These are phyloP conservation scores for Sarcophaga peregrina DNA, from an alignment of 1,140 invertebrate species.

Conservation along the genomic window DNA sequence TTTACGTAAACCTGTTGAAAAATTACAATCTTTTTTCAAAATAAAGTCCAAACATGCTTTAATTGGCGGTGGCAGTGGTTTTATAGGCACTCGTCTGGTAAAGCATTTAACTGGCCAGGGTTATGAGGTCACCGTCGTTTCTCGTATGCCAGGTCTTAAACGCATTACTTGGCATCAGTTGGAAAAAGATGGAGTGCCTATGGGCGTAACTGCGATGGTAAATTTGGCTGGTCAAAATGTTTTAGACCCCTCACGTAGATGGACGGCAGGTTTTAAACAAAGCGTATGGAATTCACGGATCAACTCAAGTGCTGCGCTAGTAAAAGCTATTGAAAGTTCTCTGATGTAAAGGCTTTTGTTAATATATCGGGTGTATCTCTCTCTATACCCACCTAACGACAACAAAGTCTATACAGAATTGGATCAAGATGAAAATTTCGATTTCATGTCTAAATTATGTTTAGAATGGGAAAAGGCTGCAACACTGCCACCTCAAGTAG, in stretches of 20 bases:
- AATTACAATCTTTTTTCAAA: background rate
- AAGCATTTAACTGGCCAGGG: constrained; percentile 75
- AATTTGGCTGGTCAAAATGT: constrained; percentile 94
- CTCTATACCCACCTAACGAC: constrained; percentile 82
- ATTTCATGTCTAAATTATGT: constrained; percentile 86
- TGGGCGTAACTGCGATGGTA: constrained; percentile 80
- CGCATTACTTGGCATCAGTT: constrained; percentile 86
- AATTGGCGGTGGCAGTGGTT: constrained; percentile 84
- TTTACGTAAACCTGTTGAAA: background rate
- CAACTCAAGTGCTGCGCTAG: constrained; percentile 81
- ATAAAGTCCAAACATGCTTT: constrained; percentile 61
- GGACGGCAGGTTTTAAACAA: constrained; percentile 88
- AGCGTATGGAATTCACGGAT: constrained; percentile 87
- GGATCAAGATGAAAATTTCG: constrained; percentile 76
- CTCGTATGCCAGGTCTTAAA: constrained; percentile 79
- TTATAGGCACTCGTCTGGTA: constrained; percentile 80
- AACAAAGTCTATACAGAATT: constrained; percentile 82
- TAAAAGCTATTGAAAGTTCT: constrained; percentile 74
- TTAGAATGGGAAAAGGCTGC: constrained; percentile 89
- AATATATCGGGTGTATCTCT: constrained; percentile 93
- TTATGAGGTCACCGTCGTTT: constrained; percentile 80
- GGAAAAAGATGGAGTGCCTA: constrained; percentile 79
- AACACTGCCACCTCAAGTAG: constrained; percentile 68
- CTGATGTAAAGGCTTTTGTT: constrained; percentile 82
- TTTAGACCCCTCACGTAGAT: constrained; percentile 82